A percentile compares a stretch with the other conserved stretches of the same genome.
Evolutionary conservation across 2,113 vertebrate species (phyloP).

Genomic region (Ictidomys tridecemlineatus): DNA sequence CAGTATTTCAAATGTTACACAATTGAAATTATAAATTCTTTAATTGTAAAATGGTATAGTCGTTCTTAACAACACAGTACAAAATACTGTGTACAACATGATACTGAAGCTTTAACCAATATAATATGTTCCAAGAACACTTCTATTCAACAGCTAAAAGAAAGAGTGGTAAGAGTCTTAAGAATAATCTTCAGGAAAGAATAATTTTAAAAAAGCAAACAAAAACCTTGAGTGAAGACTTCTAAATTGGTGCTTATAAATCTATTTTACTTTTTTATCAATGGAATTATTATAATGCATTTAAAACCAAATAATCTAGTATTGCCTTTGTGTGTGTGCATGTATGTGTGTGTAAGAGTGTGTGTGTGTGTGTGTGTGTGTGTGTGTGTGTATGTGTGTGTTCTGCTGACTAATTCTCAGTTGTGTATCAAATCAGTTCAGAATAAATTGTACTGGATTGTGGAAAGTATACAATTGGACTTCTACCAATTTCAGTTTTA

Average conservation of each 20-base stretch:
- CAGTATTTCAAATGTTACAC: slow-evolving; percentile 56
- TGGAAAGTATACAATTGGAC: slow-evolving; percentile 51
- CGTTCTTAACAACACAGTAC: slow-evolving; percentile 37
- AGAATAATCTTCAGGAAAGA: slow-evolving; percentile 22
- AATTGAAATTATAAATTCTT: slow-evolving; percentile 34
- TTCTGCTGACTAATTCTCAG: slow-evolving; percentile 40
- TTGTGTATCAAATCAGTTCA: slow-evolving; percentile 29
- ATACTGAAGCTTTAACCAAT: slow-evolving; percentile 47
- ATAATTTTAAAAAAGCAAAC: background rate
- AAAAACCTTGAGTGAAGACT: slow-evolving; percentile 37
- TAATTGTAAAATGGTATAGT: slow-evolving; percentile 39
- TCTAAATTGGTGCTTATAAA: slow-evolving; percentile 43
- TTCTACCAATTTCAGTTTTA: background rate
- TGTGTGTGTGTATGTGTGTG: too few relatives aligned
- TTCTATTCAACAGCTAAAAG: slow-evolving; percentile 55
- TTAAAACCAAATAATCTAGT: slow-evolving; percentile 47
- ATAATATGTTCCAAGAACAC: background rate
- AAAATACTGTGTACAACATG: slow-evolving; percentile 2
- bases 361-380: too few relatives aligned
- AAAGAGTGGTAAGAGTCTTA: background rate
- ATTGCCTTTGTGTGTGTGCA: background rate
- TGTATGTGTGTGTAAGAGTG: too few relatives aligned
- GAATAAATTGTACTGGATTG: slow-evolving; percentile 36
- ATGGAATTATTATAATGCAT: slow-evolving; percentile 36
- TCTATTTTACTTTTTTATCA: slow-evolving; percentile 41